Evolutionary conservation across 2,113 vertebrate species (phyloP), one percentile per base, ranked within the genome.

Genomic region (Amazona vittata): DNA sequence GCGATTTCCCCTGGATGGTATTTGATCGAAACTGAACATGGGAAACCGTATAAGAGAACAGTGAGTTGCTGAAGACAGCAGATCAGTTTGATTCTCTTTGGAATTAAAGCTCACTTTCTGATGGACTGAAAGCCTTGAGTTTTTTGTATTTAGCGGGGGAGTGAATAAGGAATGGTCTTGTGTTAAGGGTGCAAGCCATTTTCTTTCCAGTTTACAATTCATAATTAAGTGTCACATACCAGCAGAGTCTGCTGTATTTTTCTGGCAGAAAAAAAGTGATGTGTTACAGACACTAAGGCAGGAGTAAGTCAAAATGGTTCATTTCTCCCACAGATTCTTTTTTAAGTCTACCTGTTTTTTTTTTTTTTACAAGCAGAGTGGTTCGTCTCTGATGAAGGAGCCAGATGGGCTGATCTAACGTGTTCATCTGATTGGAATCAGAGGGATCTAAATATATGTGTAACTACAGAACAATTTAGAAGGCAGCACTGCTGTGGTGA

Each of bases 251-350:
- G 52, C 37, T 60, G 31, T 35, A 52, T 35, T 29, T 12, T 39
- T 67, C 33, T 59, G 74, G 31, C 25, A 67, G 37, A 24, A 81
- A 26, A 15, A 15, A 9, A 1, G 3, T 14, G 26, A 3, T 5
- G 0, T 18, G 0, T 9, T 12, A 1, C n/a, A 49, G 83, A 1
- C 12, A 20, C 20, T n/a, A 43, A 52, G 33, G 53, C 10, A 2
- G 0, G 0, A n/a, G 19, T 55, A 14, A 64, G 39, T 50, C 11
- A 21, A 11, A 63, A 37, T 22, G 22, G 12, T 37, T 78, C 1
- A 2, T 64, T 64, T 74, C 12, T 78, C 18, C 22, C 29, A 26
- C 10, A 9, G 3, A 8, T 55, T 46, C 10, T 46, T 78, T 24
- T 12, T 25, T 21, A 71, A 35, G 15, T 5, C 9, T 76, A 1